Evolutionary conservation across 2,888 invertebrate genomes (phyloP), one percentile per base, ranked within the genome.

Genomic region (Halocaridina rubra): DNA sequence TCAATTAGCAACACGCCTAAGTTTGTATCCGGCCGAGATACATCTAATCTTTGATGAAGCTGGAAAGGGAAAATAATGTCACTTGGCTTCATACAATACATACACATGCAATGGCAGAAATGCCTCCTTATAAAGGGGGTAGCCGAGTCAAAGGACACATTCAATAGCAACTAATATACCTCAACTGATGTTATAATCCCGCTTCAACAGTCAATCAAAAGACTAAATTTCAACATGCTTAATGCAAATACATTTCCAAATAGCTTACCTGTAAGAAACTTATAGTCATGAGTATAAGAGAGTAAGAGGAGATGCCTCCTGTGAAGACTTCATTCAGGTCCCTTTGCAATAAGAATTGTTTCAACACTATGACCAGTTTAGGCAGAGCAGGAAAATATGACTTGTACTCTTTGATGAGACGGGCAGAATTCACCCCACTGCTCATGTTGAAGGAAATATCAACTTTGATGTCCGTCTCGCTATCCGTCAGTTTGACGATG

Each of bases 391-490:
- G 98, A 92, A 95, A 99, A 89, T 94, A 94, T 86, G 94, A 93
- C 91, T 97, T 96, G 91, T 95, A 98, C 89, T 95, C 94, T 92
- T 96, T 97, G 89, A 99, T 98, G 88, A 98, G 94, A 92, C 97
- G 96, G 10, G 98, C 99, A 89, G 98, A 98, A 92, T 96, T 96
- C 67, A 99, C 97, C 85, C 98, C 98, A 92, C 97, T 98, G 91
- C 95, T 96, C 96, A 98, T 98, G 92, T 99, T 99, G 93, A 99
- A 99, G 90, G 98, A 98, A 91, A 99, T 99, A 92, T 99, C 99
- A 90, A 97, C 98, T 93, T 96, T 96, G 85, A 99, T 96, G 89
- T 96, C 96, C 89, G 95, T 92, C 91, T 94, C 94, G 88, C 93
- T 93, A 91, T 99, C 98, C 33, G 96, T 97, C 91, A 99, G 93